Base-by-base conservation (phyloP, 30 jellyfish, hydroid and myxozoan species). In the Cassiopea andromeda region DNA sequence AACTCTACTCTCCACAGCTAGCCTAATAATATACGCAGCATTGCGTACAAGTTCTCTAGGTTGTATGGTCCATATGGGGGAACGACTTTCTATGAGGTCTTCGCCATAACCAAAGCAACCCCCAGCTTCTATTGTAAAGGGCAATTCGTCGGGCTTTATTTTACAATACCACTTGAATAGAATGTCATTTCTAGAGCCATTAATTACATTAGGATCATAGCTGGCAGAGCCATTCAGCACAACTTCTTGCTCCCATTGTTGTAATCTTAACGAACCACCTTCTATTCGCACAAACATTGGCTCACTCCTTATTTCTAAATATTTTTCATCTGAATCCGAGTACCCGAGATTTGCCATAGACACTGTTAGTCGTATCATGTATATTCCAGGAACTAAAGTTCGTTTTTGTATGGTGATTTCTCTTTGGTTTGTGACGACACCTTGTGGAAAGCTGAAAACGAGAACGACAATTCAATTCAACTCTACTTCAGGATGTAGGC, bases 101-200 rank as follows among this genome's bases (percentile, higher is more conserved):
- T 77, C 77, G 19, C 94, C 94, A 61, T 76, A 69, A 3, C 94
- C 94, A 87, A 87, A 77, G 66, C 94, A 87, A 10, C 94, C 94
- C 8, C 94, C 89, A 7, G n/a, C 73, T 54, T 84, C 94, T 13
- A 87, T 76, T n/a, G 43, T 58, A 76, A 64, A 87, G 61, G 48
- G 80, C 70, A 77, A 13, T 7, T 77, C 46, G 19, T 84, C 94
- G 14, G 94, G 89, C 60, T 75, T 87, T 16, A 87, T 89, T 67
- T 38, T 76, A 61, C 94, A 87, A 67, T 77, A 67, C 94, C 94
- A 87, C 19, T 75, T 87, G 78, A 73, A 87, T 47, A 9, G 15
- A 7, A 87, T 49, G 44, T 67, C 68, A n/a, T 73, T 77, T n/a
- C 19, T 10, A 71, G 47, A 61, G 1, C 84, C 89, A 1, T 60